Percentiles rank a stretch among this genome's conserved stretches.
Conservation (phyloP, 2,888 invertebrate genomes). For the Cheilosia urbana region DNA sequence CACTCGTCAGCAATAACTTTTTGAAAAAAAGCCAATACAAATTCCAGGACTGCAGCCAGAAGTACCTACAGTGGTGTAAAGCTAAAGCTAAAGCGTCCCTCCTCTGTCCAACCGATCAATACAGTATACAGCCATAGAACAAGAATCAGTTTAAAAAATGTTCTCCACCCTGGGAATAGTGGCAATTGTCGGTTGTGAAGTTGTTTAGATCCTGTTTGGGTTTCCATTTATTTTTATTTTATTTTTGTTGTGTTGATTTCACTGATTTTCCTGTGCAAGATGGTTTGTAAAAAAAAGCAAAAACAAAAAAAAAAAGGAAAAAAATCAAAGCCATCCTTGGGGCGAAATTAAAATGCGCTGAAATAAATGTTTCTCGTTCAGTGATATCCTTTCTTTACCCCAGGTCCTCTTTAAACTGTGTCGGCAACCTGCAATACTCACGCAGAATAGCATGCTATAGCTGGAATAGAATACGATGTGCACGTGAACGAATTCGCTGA, state of each 20-base stretch:
- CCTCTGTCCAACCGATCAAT: conserved; percentile 35
- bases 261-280: conserved; percentile 69
- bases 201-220: conserved; percentile 73
- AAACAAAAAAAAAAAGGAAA: conserved; percentile 47
- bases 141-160: conserved; percentile 66
- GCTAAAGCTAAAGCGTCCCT: background rate
- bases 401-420: conserved; percentile 24
- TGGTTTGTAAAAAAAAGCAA: background rate
- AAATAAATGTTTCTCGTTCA: conserved; percentile 72
- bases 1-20: conserved; percentile 48
- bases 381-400: conserved; percentile 62
- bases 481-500: conserved; percentile 74
- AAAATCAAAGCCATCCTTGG: conserved; percentile 62
- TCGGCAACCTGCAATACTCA: conserved; percentile 23
- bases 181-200: conserved; percentile 72
- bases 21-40: conserved; percentile 59
- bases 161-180: conserved; percentile 65
- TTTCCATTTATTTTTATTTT: conserved; percentile 20
- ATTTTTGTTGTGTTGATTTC: conserved; percentile 51
- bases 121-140: conserved; percentile 30
- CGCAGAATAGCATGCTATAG: background rate
- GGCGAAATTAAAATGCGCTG: conserved; percentile 73
- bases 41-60: conserved; percentile 48
- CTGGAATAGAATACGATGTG: conserved; percentile 51
- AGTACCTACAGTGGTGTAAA: background rate